These are phyloP conservation scores for Caenorhabditis becei DNA, from an alignment of 2,888 invertebrate species.

Conservation along the genomic window DNA sequence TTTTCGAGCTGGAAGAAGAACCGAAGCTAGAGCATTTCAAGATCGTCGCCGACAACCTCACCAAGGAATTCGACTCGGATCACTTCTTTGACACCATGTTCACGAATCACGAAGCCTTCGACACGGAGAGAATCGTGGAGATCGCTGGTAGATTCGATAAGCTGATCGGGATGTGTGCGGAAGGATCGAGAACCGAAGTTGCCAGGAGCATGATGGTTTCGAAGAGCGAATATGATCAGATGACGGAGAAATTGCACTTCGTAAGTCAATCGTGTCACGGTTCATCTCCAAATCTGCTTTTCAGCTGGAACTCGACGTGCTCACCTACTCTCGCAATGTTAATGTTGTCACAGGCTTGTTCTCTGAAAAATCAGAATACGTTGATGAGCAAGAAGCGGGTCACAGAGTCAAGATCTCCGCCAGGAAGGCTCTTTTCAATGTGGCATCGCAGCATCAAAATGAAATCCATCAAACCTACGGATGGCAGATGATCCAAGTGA, in stretches of 20 bases:
- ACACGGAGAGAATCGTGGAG: conserved; percentile 20
- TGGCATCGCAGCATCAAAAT: conserved; percentile 19
- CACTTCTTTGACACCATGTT: conserved; percentile 25
- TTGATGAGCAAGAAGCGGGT: conserved; percentile 18
- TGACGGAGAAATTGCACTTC: conserved; percentile 11
- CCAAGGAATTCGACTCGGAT: not conserved
- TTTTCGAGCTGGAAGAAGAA: conserved; percentile 42
- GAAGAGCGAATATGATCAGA: not conserved
- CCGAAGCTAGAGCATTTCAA: conserved; percentile 34
- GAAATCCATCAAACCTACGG: conserved; percentile 16
- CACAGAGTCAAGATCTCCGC: conserved; percentile 14
- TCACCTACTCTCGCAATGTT: not conserved
- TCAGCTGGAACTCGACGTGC: conserved; percentile 32
- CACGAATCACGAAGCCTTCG: conserved; percentile 12
- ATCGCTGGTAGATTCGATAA: conserved; percentile 25
- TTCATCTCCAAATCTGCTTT: too few species aligned
- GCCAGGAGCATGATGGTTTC: conserved; percentile 1
- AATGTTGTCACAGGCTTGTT: not conserved
- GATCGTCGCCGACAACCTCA: not conserved
- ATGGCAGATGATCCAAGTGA: conserved; percentile 18
- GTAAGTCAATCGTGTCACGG: conserved; percentile 14
- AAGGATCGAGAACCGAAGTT: not conserved
- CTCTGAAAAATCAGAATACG: not conserved
- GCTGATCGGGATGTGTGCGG: conserved; percentile 17
- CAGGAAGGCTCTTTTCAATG: conserved; percentile 26